Conservation (phyloP, 1,140 invertebrate genomes). For the Trachymyrmex septentrionalis region DNA sequence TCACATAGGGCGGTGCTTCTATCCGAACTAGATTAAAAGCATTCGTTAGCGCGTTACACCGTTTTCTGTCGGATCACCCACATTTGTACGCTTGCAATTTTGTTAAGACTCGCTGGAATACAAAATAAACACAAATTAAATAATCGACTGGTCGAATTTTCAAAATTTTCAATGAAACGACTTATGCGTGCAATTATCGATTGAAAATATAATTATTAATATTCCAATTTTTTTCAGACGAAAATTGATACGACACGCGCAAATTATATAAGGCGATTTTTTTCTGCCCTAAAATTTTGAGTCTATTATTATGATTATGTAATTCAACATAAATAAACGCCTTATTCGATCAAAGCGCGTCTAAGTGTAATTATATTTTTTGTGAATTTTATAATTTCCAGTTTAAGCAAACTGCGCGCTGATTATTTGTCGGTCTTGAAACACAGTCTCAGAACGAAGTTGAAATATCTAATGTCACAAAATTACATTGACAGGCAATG, state of each 20-base stretch:
- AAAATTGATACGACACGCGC: not conserved
- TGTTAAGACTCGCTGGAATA: not conserved
- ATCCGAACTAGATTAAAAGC: constrained; percentile 80
- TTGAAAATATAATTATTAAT: not conserved
- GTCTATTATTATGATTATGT: not conserved
- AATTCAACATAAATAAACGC: too few species aligned
- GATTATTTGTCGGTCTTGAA: too few species aligned
- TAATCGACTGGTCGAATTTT: not conserved
- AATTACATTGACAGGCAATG: too few species aligned
- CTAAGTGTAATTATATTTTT: too few species aligned
- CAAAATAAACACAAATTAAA: not conserved
- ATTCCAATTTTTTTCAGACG: not conserved
- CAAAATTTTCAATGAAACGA: not conserved
- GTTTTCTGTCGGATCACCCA: constrained; percentile 71
- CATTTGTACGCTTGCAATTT: not conserved
- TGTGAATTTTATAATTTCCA: too few species aligned
- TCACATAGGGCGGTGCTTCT: constrained; percentile 62
- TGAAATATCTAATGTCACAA: too few species aligned
- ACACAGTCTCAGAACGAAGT: too few species aligned
- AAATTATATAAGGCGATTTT: not conserved
- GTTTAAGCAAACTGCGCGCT: too few species aligned
- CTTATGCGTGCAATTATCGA: not conserved
- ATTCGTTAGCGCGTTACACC: constrained; percentile 77
- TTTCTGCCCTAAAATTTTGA: not conserved
- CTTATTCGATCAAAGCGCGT: too few species aligned